Evolutionary conservation across 2,113 vertebrate species (phyloP).

Genomic region (Pseudorhombus dupliciocellatus): DNA sequence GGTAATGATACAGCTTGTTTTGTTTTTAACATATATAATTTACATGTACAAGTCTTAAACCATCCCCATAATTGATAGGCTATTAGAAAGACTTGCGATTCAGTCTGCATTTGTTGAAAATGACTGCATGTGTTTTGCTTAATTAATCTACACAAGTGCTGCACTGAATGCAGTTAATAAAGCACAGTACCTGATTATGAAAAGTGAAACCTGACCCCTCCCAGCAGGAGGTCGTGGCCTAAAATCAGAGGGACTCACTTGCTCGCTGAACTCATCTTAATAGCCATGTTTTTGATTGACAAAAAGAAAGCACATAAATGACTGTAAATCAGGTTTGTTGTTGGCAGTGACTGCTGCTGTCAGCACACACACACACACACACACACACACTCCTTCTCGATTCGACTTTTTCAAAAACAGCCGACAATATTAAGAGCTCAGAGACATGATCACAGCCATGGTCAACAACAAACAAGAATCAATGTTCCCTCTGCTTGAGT

Average conservation of each 20-base stretch:
- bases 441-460: slow-evolving; percentile 13
- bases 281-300: background rate
- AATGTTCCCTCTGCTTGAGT: background rate
- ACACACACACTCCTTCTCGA: background rate
- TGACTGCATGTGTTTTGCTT: background rate
- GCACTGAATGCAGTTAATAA: too few relatives aligned
- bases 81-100: background rate
- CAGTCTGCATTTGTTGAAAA: background rate
- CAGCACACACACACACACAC: slow-evolving; percentile 6
- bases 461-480: slow-evolving; percentile 14
- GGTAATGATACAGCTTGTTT: slow-evolving; percentile 9
- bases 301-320: slow-evolving; percentile 24
- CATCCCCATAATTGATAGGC: background rate
- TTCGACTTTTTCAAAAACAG: slow-evolving; percentile 22
- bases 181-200: too few relatives aligned
- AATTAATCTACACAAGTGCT: too few relatives aligned
- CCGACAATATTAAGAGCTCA: slow-evolving; percentile 21
- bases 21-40: slow-evolving; percentile 29
- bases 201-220: background rate
- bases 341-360: slow-evolving; percentile 12
- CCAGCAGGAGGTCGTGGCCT: slow-evolving; percentile 2
- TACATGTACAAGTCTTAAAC: slow-evolving; percentile 1
- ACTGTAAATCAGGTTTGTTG: slow-evolving; percentile 33
- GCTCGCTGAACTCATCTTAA: background rate
- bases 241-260: background rate